phyloP scores from a whole-genome alignment of 1,140 invertebrate genomes.

The Cyrtorhinus lividipennis region DNA sequence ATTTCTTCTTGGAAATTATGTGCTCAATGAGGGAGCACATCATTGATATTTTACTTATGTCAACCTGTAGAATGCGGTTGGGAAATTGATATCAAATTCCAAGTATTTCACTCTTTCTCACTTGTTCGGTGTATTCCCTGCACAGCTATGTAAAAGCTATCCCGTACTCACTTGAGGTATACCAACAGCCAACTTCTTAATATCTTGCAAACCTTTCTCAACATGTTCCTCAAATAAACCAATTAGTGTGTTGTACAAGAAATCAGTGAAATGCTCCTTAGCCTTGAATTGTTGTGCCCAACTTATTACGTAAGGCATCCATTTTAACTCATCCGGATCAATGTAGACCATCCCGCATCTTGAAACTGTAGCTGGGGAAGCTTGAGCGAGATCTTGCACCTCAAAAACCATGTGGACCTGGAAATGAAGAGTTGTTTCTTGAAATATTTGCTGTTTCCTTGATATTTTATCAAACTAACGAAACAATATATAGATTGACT shows the following conservation, averaged over 20 bases:
- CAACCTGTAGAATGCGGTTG: slow-evolving; percentile 40
- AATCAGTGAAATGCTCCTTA: slow-evolving; percentile 35
- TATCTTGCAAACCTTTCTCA: slow-evolving; percentile 45
- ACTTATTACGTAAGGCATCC: slow-evolving; percentile 62
- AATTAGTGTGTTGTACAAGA: slow-evolving; percentile 39
- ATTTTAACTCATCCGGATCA: slow-evolving; percentile 63
- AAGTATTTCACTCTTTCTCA: neutral
- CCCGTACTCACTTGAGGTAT: slow-evolving; percentile 41
- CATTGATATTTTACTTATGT: slow-evolving; percentile 61
- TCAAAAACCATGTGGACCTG: slow-evolving; percentile 75
- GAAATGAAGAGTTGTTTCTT: too few relatives aligned
- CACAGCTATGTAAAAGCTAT: neutral
- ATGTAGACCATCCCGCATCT: slow-evolving; percentile 70
- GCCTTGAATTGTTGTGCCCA: slow-evolving; percentile 51
- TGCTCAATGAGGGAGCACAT: slow-evolving; percentile 57
- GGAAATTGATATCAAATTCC: neutral
- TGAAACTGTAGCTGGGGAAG: slow-evolving; percentile 78
- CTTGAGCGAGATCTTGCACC: slow-evolving; percentile 70
- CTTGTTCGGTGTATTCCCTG: too few relatives aligned
- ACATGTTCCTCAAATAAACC: slow-evolving; percentile 46
- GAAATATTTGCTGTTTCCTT: too few relatives aligned
- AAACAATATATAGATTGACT: neutral
- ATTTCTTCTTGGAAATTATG: slow-evolving; percentile 37
- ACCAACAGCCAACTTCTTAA: slow-evolving; percentile 44
- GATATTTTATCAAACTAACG: neutral